Evolutionary conservation across 1,140 invertebrate genomes (phyloP).

Genomic region (Brachionus rotundiformis): DNA sequence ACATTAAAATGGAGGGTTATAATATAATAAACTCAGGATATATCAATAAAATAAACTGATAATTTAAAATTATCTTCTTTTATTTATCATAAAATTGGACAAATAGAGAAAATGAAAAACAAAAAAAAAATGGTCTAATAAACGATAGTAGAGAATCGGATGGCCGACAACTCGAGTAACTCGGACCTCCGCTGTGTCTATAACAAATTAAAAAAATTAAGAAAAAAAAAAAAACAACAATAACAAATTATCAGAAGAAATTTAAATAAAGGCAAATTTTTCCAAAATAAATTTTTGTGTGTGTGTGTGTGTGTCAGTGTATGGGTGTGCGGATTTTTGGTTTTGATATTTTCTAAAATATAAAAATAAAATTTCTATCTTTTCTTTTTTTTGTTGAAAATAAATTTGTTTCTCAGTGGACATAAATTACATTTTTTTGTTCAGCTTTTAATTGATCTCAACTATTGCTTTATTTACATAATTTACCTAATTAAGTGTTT

Average conservation of each 20-base stretch:
- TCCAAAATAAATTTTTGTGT: no score
- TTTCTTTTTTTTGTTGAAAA: no score
- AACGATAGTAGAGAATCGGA: neutral
- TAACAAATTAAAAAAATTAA: no score
- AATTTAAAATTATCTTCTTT: constrained; percentile 12
- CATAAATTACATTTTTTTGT: constrained; percentile 3
- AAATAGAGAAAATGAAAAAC: neutral
- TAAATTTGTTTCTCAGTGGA: neutral
- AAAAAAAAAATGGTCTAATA: neutral
- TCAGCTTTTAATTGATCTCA: neutral
- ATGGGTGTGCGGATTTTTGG: no score
- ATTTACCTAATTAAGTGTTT: neutral
- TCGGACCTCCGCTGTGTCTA: neutral
- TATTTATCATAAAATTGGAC: constrained; percentile 11
- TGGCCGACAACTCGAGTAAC: neutral
- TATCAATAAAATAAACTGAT: neutral
- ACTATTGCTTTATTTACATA: neutral
- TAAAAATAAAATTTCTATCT: neutral
- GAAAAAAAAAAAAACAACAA: neutral
- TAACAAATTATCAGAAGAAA: neutral
- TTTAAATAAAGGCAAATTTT: neutral
- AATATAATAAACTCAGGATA: neutral
- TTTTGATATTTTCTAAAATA: constrained; percentile 12
- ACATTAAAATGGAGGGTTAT: neutral
- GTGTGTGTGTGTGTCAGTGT: no score